Percentiles rank a stretch among this genome's conserved stretches.
These are phyloP conservation scores for Rostratula benghalensis DNA, from an alignment of 2,113 vertebrate genomes.

Conservation along the genomic window DNA sequence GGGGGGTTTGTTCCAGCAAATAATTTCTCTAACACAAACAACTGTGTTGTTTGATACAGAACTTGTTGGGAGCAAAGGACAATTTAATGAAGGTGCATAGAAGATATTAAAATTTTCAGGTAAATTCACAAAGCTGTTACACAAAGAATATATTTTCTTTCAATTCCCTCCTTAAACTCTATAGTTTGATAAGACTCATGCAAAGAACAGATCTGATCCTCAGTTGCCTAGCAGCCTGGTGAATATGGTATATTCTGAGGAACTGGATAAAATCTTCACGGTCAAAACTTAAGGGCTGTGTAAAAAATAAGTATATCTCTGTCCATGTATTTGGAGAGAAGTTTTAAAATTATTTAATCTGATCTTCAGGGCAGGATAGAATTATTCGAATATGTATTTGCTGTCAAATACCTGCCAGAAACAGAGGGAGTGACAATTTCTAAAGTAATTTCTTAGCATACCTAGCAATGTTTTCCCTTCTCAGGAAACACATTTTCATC, in stretches of 20 bases:
- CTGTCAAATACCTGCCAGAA: not conserved
- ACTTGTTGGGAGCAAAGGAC: not conserved
- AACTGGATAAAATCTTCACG: not conserved
- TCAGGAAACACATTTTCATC: not conserved
- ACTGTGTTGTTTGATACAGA: not conserved
- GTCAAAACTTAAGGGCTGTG: not conserved
- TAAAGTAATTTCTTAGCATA: not conserved
- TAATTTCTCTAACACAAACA: not conserved
- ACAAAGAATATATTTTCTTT: not conserved
- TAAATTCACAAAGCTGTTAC: not conserved
- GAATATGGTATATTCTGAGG: not conserved
- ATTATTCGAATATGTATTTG: not conserved
- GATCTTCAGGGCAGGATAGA: fast-evolving
- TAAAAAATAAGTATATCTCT: not conserved
- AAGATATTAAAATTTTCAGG: not conserved
- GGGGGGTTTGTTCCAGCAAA: not conserved
- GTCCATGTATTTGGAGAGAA: not conserved
- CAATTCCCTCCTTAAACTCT: not conserved
- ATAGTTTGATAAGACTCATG: not conserved
- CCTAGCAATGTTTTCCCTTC: not conserved
- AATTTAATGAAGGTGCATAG: not conserved
- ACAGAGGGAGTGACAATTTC: not conserved
- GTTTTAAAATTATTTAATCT: not conserved
- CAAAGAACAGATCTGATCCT: not conserved
- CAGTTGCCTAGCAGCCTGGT: not conserved